Evolutionary conservation across 1,140 invertebrate species (phyloP).

Genomic region (Oreohelix idahoensis): DNA sequence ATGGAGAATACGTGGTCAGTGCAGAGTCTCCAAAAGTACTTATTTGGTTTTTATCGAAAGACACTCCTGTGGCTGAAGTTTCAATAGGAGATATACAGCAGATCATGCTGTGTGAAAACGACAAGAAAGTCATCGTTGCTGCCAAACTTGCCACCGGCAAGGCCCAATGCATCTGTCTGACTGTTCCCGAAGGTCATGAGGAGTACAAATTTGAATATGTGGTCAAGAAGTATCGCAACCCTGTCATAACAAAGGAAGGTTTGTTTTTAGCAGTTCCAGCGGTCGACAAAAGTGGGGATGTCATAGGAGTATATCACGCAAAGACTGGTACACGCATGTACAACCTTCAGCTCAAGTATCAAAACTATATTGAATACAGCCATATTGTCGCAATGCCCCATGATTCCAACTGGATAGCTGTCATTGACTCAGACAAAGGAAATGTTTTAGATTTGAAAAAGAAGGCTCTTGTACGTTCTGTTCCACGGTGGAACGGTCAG

Average conservation of each 20-base stretch:
- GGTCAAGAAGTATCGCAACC: slow-evolving; percentile 71
- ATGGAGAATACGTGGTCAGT: slow-evolving; percentile 87
- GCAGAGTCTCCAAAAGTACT: slow-evolving; percentile 93
- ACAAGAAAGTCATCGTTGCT: slow-evolving; percentile 88
- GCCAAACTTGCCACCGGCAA: slow-evolving; percentile 73
- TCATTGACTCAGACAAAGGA: slow-evolving; percentile 92
- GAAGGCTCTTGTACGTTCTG: slow-evolving; percentile 73
- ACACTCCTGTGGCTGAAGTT: slow-evolving; percentile 81
- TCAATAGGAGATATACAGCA: slow-evolving; percentile 89
- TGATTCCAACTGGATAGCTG: slow-evolving; percentile 83
- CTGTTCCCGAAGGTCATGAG: slow-evolving; percentile 78
- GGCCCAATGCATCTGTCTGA: slow-evolving; percentile 55
- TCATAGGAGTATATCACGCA: slow-evolving; percentile 86
- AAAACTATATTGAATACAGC: slow-evolving; percentile 71
- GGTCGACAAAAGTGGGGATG: slow-evolving; percentile 89
- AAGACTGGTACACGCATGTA: slow-evolving; percentile 86
- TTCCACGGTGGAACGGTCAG: slow-evolving; percentile 76
- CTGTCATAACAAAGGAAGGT: slow-evolving; percentile 87
- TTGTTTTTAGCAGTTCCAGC: slow-evolving; percentile 84
- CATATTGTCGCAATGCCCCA: slow-evolving; percentile 72
- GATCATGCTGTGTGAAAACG: slow-evolving; percentile 86
- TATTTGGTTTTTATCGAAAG: slow-evolving; percentile 90
- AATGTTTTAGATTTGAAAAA: slow-evolving; percentile 77
- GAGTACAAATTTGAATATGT: slow-evolving; percentile 86
- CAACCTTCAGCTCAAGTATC: slow-evolving; percentile 76